phyloP scores from a whole-genome alignment of 2,113 vertebrate genomes.

The Amphiprion percula region DNA sequence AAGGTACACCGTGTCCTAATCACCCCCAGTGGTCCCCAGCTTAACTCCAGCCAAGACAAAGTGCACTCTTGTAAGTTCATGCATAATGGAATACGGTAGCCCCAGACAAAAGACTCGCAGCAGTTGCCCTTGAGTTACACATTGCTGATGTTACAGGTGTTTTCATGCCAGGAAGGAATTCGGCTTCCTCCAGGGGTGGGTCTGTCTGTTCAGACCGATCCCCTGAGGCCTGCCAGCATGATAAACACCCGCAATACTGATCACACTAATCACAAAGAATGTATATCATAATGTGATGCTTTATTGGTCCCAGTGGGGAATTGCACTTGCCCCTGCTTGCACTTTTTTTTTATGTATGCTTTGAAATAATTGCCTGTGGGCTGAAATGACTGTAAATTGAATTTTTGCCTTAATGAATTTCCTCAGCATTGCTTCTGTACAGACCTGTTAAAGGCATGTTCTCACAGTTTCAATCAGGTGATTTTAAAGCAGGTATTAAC shows the following conservation, averaged over 20 bases:
- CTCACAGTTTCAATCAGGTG: constrained; percentile 27
- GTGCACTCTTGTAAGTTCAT: constrained; percentile 70
- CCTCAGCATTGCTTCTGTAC: constrained; percentile 13
- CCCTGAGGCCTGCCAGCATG: constrained; percentile 37
- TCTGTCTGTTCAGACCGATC: constrained; percentile 8
- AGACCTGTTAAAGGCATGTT: constrained; percentile 27
- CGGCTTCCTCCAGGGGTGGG: constrained; percentile 33
- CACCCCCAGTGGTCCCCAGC: constrained; percentile 68
- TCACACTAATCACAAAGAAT: constrained; percentile 52
- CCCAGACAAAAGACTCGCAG: constrained; percentile 34
- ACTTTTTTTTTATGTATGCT: constrained; percentile 45
- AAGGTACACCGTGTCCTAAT: constrained; percentile 76
- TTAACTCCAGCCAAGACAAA: constrained; percentile 75
- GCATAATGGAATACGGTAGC: constrained; percentile 71
- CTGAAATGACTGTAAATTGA: constrained; percentile 61
- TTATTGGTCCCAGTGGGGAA: constrained; percentile 48
- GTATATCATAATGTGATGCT: constrained; percentile 58
- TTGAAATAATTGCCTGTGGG: constrained; percentile 50
- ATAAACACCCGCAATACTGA: constrained; percentile 52
- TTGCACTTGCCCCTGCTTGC: constrained; percentile 29
- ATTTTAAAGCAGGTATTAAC: constrained; percentile 2
- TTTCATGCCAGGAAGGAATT: constrained; percentile 32
- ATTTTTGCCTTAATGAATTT: constrained; percentile 58
- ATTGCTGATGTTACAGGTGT: constrained; percentile 65
- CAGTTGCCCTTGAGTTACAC: constrained; percentile 68